Conservation (phyloP, 2,888 invertebrate genomes). For the Cremastinae sp. region DNA sequence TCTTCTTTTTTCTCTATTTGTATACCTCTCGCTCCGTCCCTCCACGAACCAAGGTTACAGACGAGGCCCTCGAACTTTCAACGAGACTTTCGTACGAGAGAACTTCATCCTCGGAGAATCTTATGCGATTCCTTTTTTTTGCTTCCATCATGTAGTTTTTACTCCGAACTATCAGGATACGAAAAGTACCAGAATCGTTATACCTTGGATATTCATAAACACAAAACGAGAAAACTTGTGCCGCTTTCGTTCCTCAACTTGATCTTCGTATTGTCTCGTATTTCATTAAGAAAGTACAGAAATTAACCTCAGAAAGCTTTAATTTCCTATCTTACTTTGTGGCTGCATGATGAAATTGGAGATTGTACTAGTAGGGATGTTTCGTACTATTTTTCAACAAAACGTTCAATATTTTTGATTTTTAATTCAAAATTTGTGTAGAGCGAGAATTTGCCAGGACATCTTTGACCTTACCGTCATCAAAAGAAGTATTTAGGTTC, state of each 20-base stretch:
- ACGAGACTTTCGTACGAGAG: conserved; percentile 45
- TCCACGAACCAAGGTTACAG: conserved; percentile 11
- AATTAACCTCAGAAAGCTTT: conserved; percentile 14
- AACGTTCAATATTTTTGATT: not conserved
- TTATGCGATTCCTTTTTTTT: conserved; percentile 18
- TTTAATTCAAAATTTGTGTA: too few species aligned
- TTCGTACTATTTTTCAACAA: conserved; percentile 13
- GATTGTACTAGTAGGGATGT: too few species aligned
- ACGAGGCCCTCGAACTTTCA: conserved; percentile 42
- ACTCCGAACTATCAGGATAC: conserved; percentile 13
- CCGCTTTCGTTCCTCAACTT: not conserved
- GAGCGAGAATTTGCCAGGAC: too few species aligned
- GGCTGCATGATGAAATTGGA: too few species aligned
- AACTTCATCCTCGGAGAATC: conserved; percentile 31
- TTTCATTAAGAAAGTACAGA: not conserved
- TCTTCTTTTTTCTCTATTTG: not conserved
- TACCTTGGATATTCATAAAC: conserved; percentile 18
- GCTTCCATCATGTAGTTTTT: conserved; percentile 8
- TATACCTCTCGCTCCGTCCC: not conserved
- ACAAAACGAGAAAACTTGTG: conserved; percentile 31
- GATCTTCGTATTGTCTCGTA: not conserved
- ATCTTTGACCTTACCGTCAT: too few species aligned
- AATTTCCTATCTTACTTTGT: too few species aligned
- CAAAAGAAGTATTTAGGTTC: too few species aligned
- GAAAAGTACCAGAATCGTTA: conserved; percentile 1